Evolutionary conservation across 2,113 vertebrate species (phyloP).

Genomic region (Phycodurus eques): DNA sequence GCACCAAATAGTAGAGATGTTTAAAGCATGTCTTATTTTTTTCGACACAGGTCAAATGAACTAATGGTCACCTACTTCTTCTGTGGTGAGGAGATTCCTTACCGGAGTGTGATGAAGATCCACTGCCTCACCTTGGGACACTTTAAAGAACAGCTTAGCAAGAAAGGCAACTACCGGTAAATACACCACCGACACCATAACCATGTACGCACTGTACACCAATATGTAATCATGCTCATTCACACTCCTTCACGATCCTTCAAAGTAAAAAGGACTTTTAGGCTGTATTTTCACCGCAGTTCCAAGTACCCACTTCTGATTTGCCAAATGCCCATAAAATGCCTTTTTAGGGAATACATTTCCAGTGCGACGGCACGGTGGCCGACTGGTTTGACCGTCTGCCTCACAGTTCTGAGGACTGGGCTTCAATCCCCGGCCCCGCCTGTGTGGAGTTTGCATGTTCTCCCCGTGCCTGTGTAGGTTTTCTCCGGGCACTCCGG

Average conservation of each 20-base stretch:
- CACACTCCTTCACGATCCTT: not conserved
- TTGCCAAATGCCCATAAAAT: not conserved
- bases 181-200: not conserved
- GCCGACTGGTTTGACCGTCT: too few relatives aligned
- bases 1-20: not conserved
- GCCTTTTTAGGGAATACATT: not conserved
- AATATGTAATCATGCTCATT: not conserved
- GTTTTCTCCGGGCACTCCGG: too few relatives aligned
- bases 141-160: slow-evolving; percentile 99
- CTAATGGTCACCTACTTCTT: slow-evolving; percentile 97
- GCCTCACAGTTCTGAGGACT: too few relatives aligned
- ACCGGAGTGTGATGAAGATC: slow-evolving; percentile 92
- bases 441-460: too few relatives aligned
- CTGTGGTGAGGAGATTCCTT: slow-evolving; percentile 97
- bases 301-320: not conserved
- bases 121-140: slow-evolving; percentile 95
- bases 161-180: slow-evolving; percentile 99
- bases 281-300: not conserved
- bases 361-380: not conserved
- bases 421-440: too few relatives aligned
- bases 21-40: slow-evolving; percentile 8
- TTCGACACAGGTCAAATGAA: slow-evolving; percentile 82
- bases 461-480: too few relatives aligned
- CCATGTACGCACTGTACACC: not conserved
- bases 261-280: not conserved